These are phyloP conservation scores for Pangasianodon gigas DNA, from an alignment of 2,113 vertebrate genomes.

Conservation along the genomic window DNA sequence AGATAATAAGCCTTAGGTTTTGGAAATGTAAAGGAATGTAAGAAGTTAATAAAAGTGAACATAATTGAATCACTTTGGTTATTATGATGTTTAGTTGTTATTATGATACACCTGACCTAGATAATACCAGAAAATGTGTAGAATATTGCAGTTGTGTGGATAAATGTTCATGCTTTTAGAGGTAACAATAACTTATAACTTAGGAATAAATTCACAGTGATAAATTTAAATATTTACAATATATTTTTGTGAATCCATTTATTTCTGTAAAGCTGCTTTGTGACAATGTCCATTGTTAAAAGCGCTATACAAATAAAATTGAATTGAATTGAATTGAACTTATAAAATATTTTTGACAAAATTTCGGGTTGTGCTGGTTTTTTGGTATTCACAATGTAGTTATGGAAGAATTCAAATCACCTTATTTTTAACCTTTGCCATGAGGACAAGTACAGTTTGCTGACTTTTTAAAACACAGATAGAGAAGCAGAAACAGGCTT, in stretches of 20 bases:
- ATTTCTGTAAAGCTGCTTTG: too few species aligned
- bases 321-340: too few species aligned
- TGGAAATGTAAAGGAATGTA: neutral
- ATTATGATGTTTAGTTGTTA: neutral
- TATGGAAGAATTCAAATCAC: neutral
- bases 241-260: too few species aligned
- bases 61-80: neutral
- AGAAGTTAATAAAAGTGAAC: neutral
- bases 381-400: neutral
- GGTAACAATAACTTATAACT: neutral
- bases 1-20: neutral
- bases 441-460: neutral
- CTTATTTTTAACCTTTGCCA: neutral
- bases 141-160: neutral
- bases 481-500: conserved; percentile 34
- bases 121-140: neutral
- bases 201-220: too few species aligned
- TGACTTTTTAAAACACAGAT: conserved; percentile 10
- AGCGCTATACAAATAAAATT: too few species aligned
- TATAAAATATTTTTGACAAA: neutral
- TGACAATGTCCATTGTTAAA: too few species aligned
- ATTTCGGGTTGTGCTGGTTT: neutral
- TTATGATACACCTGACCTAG: neutral
- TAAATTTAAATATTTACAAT: too few species aligned
- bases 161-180: neutral